phyloP scores from a whole-genome alignment of 2,113 vertebrate species.

The Sinosuthora webbiana region DNA sequence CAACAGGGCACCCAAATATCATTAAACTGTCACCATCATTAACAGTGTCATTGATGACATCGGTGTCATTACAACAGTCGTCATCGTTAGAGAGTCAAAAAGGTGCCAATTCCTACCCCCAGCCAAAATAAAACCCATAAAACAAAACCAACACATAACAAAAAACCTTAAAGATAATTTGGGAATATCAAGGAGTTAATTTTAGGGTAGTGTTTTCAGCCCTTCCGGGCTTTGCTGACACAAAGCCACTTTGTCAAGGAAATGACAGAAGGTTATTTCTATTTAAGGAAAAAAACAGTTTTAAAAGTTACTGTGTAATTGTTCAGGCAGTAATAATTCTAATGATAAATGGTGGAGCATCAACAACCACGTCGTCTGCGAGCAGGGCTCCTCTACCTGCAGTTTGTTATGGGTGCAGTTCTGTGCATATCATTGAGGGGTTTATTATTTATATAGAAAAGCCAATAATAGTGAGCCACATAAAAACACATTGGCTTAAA shows the following conservation, averaged over 20 bases:
- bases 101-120: neutral
- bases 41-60: neutral
- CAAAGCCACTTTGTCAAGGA: neutral
- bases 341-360: neutral
- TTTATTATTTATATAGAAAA: neutral
- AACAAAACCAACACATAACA: too few species aligned
- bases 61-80: neutral
- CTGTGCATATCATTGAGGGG: neutral
- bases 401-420: neutral
- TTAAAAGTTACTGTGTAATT: neutral
- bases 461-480: neutral
- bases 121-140: neutral
- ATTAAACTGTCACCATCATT: neutral
- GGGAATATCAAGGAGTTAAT: neutral
- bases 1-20: neutral
- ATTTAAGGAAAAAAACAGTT: neutral
- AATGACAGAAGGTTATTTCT: neutral
- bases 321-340: neutral
- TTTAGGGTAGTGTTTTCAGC: neutral
- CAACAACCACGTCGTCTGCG: neutral
- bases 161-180: neutral
- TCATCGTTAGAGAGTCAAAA: neutral
- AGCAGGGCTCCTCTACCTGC: neutral
- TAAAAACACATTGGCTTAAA: neutral
- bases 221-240: neutral